Evolutionary conservation across 2,797 vertebrate genomes (phyloP), one percentile per base, ranked within the genome.

Genomic region (Brachyalestes nurse): DNA sequence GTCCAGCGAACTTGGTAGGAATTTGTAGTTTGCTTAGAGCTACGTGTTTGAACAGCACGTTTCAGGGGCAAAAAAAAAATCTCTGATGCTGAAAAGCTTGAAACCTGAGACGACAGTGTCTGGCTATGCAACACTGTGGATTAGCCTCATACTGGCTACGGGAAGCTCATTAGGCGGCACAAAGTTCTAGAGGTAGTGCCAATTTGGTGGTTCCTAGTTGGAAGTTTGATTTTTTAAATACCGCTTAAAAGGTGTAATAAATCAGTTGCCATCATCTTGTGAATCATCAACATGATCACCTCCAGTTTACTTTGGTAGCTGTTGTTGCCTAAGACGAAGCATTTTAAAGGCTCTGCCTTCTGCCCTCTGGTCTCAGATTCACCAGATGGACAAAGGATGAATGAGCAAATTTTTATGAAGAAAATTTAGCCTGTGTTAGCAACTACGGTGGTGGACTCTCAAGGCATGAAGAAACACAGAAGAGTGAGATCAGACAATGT

Each of bases 351-450:
- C 21, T 14, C 19, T 60, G 6, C 17, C 62, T 6, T 40, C 16
- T 5, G 8, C 17, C 16, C 61, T 19, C 10, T n/a, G 38, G 9
- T 14, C 2, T 72, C 21, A 72, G 5, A 42, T 66, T 75, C 19
- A 67, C 75, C 70, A 73, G 75, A 78, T 82, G 62, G 75, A 67
- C 60, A 82, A 77, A 77, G 21, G 57, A 66, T 69, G 62, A 78
- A 69, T 69, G 21, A 73, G 53, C 40, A 78, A 55, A 21, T 49
- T n/a, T 67, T 40, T 77, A 53, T 28, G 17, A 21, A 72, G 61
- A 71, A 81, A 25, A 61, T 73, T 73, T 78, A 66, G 72, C 61
- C 47, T 67, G 40, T 60, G 51, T 51, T 40, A 47, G 53, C 25
- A 51, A 38, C 60, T 55, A 47, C 17, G 16, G 19, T 65, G 49